A percentile compares a stretch with the other conserved stretches of the same genome.
Conservation (phyloP, 2,797 vertebrate genomes). For the Aulostomus chinensis region DNA sequence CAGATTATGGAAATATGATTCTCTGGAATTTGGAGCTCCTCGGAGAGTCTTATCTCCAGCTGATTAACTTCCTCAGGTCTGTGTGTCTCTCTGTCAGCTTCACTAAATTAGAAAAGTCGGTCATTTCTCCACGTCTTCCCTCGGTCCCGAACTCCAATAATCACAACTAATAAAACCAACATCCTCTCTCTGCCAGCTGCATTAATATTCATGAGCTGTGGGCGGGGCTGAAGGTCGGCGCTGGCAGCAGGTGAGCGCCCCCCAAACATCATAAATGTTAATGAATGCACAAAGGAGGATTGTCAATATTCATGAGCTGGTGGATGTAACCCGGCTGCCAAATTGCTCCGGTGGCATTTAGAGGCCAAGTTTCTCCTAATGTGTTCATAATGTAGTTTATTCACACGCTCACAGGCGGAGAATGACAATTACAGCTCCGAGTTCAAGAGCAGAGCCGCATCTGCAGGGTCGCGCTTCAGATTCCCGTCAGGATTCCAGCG, state of each 20-base stretch:
- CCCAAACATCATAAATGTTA: slow-evolving; percentile 54
- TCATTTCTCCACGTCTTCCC: neutral
- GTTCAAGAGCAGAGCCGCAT: no score
- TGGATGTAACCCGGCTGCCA: slow-evolving; percentile 20
- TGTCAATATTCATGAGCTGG: slow-evolving; percentile 49
- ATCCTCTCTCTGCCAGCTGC: slow-evolving; percentile 1
- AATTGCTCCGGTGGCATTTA: slow-evolving; percentile 36
- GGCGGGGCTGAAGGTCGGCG: slow-evolving; percentile 42
- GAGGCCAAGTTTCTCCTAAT: slow-evolving; percentile 31
- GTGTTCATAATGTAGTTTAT: slow-evolving; percentile 14
- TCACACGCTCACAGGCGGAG: slow-evolving; percentile 2
- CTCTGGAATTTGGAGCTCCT: slow-evolving; percentile 30
- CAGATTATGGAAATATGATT: slow-evolving; percentile 69
- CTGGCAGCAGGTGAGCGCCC: slow-evolving; percentile 27
- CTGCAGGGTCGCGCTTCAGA: no score
- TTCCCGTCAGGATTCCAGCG: no score
- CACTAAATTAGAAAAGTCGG: slow-evolving; percentile 8
- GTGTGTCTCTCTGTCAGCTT: slow-evolving; percentile 3
- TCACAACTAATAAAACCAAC: slow-evolving; percentile 21
- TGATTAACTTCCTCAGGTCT: slow-evolving; percentile 38
- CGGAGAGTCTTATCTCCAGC: slow-evolving; percentile 42
- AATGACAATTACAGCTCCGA: no score
- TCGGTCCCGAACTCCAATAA: slow-evolving; percentile 16
- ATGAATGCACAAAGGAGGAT: slow-evolving; percentile 30
- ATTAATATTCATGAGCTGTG: slow-evolving; percentile 54